These are phyloP conservation scores for Ptyas mucosa DNA, from an alignment of 2,113 vertebrate species.

Conservation along the genomic window DNA sequence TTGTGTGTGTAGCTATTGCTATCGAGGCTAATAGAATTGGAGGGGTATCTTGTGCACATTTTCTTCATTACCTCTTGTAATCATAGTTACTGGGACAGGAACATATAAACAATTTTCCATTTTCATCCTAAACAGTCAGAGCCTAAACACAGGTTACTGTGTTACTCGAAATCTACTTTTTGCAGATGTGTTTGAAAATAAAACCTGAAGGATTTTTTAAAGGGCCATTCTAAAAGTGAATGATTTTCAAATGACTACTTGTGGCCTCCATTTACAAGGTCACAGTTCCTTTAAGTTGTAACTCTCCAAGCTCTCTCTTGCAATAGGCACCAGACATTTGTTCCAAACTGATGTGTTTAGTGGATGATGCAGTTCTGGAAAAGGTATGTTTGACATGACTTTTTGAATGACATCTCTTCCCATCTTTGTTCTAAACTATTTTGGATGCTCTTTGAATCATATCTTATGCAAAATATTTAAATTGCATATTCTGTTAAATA, in stretches of 20 bases:
- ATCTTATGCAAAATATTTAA: neutral
- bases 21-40: neutral
- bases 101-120: neutral
- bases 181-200: neutral
- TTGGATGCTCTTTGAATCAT: neutral
- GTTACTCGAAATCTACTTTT: neutral
- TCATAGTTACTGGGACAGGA: neutral
- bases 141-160: neutral
- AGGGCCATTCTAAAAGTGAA: neutral
- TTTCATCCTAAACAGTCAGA: neutral
- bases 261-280: constrained; percentile 37
- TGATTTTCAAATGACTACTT: neutral
- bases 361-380: constrained; percentile 67
- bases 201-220: neutral
- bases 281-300: constrained; percentile 55
- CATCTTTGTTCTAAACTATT: constrained; percentile 12
- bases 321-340: constrained; percentile 66
- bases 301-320: constrained; percentile 68
- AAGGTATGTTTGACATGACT: constrained; percentile 64
- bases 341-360: constrained; percentile 73
- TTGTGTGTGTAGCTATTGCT: neutral
- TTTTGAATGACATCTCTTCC: neutral
- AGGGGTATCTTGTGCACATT: neutral
- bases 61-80: neutral
- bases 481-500: neutral